phyloP scores from a whole-genome alignment of 2,797 vertebrate genomes.

The Iguana delicatissima region DNA sequence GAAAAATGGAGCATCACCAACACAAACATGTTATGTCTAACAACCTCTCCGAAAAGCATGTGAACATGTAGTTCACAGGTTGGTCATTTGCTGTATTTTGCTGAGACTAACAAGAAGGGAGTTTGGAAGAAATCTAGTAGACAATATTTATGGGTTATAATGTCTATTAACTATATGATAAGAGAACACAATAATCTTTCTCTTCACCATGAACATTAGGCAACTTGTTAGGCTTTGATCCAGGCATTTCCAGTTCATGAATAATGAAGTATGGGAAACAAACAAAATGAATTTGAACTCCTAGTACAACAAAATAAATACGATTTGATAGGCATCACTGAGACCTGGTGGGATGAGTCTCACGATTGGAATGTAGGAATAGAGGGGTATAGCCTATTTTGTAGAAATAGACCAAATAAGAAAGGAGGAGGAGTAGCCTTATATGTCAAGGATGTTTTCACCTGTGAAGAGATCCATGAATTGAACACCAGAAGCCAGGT shows the following conservation, averaged over 20 bases:
- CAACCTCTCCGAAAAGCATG: background rate
- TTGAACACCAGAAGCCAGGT: too few species aligned
- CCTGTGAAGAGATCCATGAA: too few species aligned
- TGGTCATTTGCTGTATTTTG: background rate
- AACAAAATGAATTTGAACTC: too few species aligned
- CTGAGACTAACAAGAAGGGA: background rate
- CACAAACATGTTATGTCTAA: background rate
- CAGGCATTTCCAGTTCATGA: background rate
- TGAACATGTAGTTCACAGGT: background rate
- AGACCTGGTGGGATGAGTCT: too few species aligned
- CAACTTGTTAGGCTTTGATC: background rate
- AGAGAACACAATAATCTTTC: background rate
- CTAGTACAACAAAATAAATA: too few species aligned
- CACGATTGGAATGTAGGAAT: too few species aligned
- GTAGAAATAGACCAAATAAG: too few species aligned
- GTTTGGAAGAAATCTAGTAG: background rate
- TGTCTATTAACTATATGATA: background rate
- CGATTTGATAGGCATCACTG: too few species aligned
- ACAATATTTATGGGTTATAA: background rate
- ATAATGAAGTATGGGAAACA: too few species aligned
- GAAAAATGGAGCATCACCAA: background rate
- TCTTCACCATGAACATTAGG: background rate
- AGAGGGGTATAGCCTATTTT: too few species aligned
- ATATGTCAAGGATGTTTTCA: too few species aligned
- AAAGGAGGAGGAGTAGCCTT: too few species aligned